A percentile compares a stretch with the other conserved stretches of the same genome.
phyloP scores from a whole-genome alignment of 1,140 invertebrate species.

The Leptopilina clavipes region DNA sequence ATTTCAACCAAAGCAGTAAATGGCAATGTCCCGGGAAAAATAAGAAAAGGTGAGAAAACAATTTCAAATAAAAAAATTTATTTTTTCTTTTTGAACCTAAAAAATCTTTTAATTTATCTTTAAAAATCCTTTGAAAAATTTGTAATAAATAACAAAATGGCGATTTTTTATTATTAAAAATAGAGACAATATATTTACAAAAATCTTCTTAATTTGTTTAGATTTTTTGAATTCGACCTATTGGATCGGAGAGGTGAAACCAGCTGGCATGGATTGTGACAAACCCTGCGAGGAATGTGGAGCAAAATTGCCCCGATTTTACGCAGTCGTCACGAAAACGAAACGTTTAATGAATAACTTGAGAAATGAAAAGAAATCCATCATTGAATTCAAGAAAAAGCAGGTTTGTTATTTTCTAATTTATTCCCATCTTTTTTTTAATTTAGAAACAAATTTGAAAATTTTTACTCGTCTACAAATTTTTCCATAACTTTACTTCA shows the following conservation, averaged over 20 bases:
- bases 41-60: not conserved
- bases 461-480: too few relatives aligned
- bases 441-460: too few relatives aligned
- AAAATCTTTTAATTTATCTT: too few relatives aligned
- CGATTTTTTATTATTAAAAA: too few relatives aligned
- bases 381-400: not conserved
- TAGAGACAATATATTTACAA: not conserved
- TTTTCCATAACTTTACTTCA: too few relatives aligned
- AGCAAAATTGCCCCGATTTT: not conserved
- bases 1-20: not conserved
- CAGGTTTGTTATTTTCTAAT: not conserved
- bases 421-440: too few relatives aligned
- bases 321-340: not conserved
- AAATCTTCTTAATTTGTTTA: not conserved
- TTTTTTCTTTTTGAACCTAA: not conserved
- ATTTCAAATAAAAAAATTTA: not conserved
- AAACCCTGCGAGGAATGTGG: conserved; percentile 7
- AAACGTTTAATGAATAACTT: not conserved
- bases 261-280: not conserved
- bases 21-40: not conserved
- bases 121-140: too few relatives aligned
- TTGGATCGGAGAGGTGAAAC: not conserved
- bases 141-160: too few relatives aligned
- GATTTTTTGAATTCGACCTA: not conserved
- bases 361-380: not conserved